Base-by-base conservation (phyloP, 1,140 invertebrate genomes). In the Zaprionus africanus region DNA sequence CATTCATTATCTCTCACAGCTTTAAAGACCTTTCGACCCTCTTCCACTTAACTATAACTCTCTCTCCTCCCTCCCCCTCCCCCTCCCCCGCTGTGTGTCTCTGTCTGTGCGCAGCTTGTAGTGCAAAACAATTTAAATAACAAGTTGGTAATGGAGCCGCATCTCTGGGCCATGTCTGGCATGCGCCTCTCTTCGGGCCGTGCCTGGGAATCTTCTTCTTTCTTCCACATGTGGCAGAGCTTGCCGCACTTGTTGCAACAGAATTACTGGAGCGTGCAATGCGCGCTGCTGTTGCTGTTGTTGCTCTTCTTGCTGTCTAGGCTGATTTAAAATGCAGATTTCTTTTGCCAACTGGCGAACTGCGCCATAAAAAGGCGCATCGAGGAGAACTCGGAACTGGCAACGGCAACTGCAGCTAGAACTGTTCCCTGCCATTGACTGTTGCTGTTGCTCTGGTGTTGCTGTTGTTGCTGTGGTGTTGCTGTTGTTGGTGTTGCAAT, bases 301-400 rank as follows among this genome's bases (percentile, higher is more conserved):
- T 65, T 61, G 73, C 63, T 78, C 76, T 62, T 59, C 36, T 59
- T 68, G 68, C 53, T 63, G 68, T 36, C 71, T 62, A 36, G 26
- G 60, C 72, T 81, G 70, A 85, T 84, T 84, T 84, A 83, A 81
- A 84, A 84, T 84, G 82, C 82, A 84, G 82, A 85, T 84, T 84
- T 85, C 78, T 63, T 85, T 67, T 76, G 43, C 65, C 57, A 74
- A 58, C 49, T 75, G 34, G 60, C 53, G 38, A 61, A 51, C 49
- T 61, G 46, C 38, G 41, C 56, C 13, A 56, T 26, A 56, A 56
- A 56, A 24, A 28, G 22, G 22, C n/a, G 54, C 19, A 31, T 28
- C 26, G 17, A 31, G 24, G 38, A 34, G 43, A 59, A 68, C 71
- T 68, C 36, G 36, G 54, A 74, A 68, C 36, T 58, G 64, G 54